phyloP scores from a whole-genome alignment of 1,140 invertebrate genomes.

The Laupala kohalensis region DNA sequence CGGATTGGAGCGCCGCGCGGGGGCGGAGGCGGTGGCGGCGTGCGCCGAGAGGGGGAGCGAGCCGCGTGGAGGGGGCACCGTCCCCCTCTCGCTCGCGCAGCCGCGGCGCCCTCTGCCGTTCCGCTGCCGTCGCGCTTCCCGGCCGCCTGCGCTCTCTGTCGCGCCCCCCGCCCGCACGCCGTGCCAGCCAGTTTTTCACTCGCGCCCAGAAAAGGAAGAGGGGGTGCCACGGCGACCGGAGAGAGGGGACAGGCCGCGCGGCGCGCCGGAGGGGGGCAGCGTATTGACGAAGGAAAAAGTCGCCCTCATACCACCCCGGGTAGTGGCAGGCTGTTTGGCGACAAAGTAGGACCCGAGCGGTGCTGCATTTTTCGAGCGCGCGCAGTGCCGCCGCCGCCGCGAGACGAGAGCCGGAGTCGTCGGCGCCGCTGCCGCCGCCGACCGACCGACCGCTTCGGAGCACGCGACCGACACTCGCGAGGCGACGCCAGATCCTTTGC shows the following conservation, averaged over 20 bases:
- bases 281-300: slow-evolving; percentile 16
- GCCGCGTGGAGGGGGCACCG: neutral
- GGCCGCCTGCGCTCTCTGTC: neutral
- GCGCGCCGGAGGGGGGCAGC: neutral
- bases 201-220: slow-evolving; percentile 12
- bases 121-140: neutral
- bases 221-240: slow-evolving; percentile 8
- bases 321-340: slow-evolving; percentile 17
- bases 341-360: slow-evolving; percentile 10
- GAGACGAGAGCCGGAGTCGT: neutral
- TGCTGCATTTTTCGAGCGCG: neutral
- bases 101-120: slow-evolving; percentile 14
- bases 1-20: slow-evolving; percentile 16
- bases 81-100: slow-evolving; percentile 12
- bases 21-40: neutral
- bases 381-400: neutral
- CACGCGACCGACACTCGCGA: neutral
- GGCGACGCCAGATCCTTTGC: neutral
- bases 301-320: slow-evolving; percentile 16
- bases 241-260: slow-evolving; percentile 6
- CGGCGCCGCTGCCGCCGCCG: neutral
- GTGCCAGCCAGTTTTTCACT: neutral
- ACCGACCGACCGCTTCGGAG: neutral
- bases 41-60: neutral
- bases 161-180: slow-evolving; percentile 8